Evolutionary conservation across 2,888 invertebrate genomes (phyloP), one percentile per base, ranked within the genome.

Genomic region (Netelia melanura): DNA sequence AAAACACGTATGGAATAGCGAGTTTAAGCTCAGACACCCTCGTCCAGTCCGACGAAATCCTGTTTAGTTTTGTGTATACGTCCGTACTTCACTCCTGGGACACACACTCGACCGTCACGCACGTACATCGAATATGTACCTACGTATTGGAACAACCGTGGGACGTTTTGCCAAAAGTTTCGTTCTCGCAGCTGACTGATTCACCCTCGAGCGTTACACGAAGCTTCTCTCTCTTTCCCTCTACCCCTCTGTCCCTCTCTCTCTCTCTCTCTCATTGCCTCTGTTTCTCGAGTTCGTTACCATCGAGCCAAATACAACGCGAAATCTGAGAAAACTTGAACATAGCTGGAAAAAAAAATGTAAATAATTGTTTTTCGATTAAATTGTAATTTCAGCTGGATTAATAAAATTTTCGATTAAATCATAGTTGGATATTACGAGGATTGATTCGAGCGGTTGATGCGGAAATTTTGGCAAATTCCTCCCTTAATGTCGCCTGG

Each of bases 281-380:
- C 61, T 58, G 78, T 80, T 81, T 78, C 81, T 83, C 74, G 90
- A 91, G 91, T 91, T 92, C 91, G 88, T 91, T 91, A 91, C 91
- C 91, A 89, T 90, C 88, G 90, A 84, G 85, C 58, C 84, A 86
- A 30, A 30, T 30, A 30, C 3, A 30, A 0, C 30, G 30, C 0
- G 30, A 30, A 30, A 5, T 30, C 30, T 30, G 30, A 5, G 30
- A 30, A 30, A 30, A 30, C 3, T 30, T 30, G 3, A 3, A 30
- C 3, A 30, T 5, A 5, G 30, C 5, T 30, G 30, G 30, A 30
- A 2, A 30, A 30, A 30, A 5, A 30, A 25, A 25, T 25, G 25
- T 2, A 2, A 30, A 5, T 5, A 5, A 30, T 30, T 30, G 5
- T 5, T 30, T 30, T 30, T 30, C 5, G 5, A 30, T 30, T 30